A percentile compares a stretch with the other conserved stretches of the same genome.
Conservation (phyloP, 1,140 invertebrate species). For the Lucilia cuprina region DNA sequence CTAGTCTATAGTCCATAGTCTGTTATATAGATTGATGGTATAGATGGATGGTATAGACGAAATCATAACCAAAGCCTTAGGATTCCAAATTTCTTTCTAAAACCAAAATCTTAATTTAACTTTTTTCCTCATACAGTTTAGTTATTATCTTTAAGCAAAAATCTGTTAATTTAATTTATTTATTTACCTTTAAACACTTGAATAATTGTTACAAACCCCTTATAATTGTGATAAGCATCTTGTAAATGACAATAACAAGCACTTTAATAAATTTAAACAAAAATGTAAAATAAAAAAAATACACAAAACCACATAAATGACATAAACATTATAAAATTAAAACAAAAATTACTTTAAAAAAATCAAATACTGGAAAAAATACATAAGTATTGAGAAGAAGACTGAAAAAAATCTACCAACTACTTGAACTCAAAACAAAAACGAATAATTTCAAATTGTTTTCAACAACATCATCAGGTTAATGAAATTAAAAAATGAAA, state of each 20-base stretch:
- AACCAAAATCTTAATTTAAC: no score
- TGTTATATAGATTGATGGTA: no score
- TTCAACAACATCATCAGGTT: background rate
- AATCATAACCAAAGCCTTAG: no score
- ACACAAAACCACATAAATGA: background rate
- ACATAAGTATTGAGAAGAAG: background rate
- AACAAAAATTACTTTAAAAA: background rate
- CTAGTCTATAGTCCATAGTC: no score
- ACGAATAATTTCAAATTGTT: background rate
- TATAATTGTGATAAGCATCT: slow-evolving; percentile 8
- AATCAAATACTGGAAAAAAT: background rate
- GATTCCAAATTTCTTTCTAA: no score
- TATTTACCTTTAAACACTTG: slow-evolving; percentile 7
- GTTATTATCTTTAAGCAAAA: no score
- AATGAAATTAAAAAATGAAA: background rate
- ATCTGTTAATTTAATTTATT: background rate
- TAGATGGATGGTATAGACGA: no score
- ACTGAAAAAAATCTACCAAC: background rate
- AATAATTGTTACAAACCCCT: slow-evolving; percentile 11
- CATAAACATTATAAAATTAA: background rate
- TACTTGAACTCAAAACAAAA: background rate
- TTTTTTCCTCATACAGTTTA: no score
- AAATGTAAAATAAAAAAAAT: background rate
- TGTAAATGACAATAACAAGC: background rate
- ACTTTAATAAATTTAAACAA: background rate